phyloP scores from a whole-genome alignment of 2,888 invertebrate genomes.

The Pristionchus arcanus region DNA sequence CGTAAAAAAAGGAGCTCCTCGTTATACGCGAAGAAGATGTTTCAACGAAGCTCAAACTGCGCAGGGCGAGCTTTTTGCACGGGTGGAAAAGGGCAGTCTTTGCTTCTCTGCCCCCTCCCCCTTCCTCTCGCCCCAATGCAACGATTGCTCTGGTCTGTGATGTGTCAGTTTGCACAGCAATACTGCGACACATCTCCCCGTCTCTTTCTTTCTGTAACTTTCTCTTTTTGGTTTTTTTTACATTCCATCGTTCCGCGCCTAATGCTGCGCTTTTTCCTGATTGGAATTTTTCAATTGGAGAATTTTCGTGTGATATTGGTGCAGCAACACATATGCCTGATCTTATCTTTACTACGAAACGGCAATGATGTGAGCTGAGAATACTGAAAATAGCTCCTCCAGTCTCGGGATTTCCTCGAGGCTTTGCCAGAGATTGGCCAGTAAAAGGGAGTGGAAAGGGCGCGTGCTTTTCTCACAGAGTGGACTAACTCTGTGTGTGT shows the following conservation, averaged over 20 bases:
- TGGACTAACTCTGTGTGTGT: not conserved
- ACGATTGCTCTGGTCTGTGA: constrained; percentile 38
- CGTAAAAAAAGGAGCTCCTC: constrained; percentile 87
- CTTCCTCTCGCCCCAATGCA: not conserved
- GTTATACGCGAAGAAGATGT: constrained; percentile 80
- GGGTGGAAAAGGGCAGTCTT: not conserved
- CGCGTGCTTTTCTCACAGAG: too few species aligned
- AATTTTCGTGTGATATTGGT: too few species aligned
- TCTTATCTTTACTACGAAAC: not conserved
- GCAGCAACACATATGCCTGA: not conserved
- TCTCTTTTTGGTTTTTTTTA: too few species aligned
- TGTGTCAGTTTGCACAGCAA: constrained; percentile 8
- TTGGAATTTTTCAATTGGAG: too few species aligned
- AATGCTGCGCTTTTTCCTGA: too few species aligned
- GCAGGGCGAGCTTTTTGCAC: not conserved
- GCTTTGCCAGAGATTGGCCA: not conserved
- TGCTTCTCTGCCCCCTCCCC: constrained; percentile 1
- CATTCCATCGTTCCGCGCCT: not conserved
- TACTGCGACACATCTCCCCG: not conserved
- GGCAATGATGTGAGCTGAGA: not conserved
- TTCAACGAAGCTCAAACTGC: too few species aligned
- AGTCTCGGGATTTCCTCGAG: not conserved
- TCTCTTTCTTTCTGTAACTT: not conserved
- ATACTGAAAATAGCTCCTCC: not conserved
- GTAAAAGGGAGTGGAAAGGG: not conserved